Evolutionary conservation across 2,888 invertebrate species (phyloP).

Genomic region (Drosophila falleni): DNA sequence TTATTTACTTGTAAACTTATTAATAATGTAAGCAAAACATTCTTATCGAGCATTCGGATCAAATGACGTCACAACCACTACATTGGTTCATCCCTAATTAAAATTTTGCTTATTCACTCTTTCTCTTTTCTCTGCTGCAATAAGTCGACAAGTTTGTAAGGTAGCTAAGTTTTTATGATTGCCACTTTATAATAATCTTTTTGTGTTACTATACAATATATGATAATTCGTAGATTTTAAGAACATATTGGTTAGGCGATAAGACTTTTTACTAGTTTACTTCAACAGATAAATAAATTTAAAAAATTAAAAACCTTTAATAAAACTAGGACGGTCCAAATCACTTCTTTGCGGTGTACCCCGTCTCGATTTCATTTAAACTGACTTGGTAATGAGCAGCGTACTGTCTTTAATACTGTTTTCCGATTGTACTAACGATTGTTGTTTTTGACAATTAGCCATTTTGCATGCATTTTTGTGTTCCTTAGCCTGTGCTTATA

Average conservation of each 20-base stretch:
- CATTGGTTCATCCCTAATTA: conserved; percentile 15
- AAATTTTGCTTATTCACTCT: neutral
- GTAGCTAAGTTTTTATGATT: neutral
- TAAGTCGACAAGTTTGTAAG: neutral
- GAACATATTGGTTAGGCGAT: too few relatives aligned
- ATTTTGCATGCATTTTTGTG: neutral
- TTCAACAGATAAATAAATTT: too few relatives aligned
- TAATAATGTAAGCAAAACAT: neutral
- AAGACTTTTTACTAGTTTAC: too few relatives aligned
- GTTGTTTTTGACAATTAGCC: neutral
- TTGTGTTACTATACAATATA: too few relatives aligned
- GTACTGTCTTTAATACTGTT: neutral
- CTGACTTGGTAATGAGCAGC: neutral
- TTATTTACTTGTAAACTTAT: too few relatives aligned
- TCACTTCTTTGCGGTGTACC: neutral
- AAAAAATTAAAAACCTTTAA: too few relatives aligned
- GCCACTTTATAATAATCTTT: neutral
- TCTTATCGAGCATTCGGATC: neutral
- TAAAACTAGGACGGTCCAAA: too few relatives aligned
- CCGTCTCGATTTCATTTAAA: neutral
- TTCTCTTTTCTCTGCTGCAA: neutral
- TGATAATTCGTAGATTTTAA: too few relatives aligned
- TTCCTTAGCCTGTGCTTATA: neutral
- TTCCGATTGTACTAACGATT: neutral
- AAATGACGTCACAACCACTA: neutral